Evolutionary conservation across 2,888 invertebrate genomes (phyloP).

Genomic region (Drosophila parthenogenetica): DNA sequence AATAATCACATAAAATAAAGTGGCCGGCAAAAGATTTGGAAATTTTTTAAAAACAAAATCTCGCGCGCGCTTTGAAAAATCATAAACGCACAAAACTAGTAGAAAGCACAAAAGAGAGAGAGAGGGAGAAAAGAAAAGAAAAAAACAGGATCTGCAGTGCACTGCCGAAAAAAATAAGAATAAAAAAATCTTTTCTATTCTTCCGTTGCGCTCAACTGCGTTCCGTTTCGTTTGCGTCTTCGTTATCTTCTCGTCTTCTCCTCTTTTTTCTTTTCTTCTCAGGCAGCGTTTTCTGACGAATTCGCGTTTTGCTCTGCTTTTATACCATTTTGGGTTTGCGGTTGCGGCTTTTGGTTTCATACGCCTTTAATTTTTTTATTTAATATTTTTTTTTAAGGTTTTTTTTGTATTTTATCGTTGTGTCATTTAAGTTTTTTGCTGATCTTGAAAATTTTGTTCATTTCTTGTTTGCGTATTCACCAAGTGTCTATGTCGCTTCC

Average conservation of each 20-base stretch:
- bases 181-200: slow-evolving; percentile 26
- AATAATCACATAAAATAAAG: slow-evolving; percentile 9
- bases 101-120: slow-evolving; percentile 5
- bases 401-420: slow-evolving; percentile 12
- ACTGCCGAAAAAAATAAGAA: slow-evolving; percentile 23
- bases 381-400: background rate
- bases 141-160: slow-evolving; percentile 10
- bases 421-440: slow-evolving; percentile 35
- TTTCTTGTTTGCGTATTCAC: slow-evolving; percentile 27
- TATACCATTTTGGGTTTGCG: slow-evolving; percentile 4
- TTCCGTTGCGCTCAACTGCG: slow-evolving; percentile 5
- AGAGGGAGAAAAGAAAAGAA: background rate
- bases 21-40: slow-evolving; percentile 14
- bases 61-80: slow-evolving; percentile 40
- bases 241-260: background rate
- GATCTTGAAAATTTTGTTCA: slow-evolving; percentile 37
- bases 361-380: slow-evolving; percentile 2
- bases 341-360: slow-evolving; percentile 35
- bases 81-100: slow-evolving; percentile 14
- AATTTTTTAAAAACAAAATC: slow-evolving; percentile 4
- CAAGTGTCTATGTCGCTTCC: background rate
- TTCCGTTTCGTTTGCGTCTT: slow-evolving; percentile 22
- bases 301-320: slow-evolving; percentile 45
- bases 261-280: slow-evolving; percentile 20
- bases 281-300: slow-evolving; percentile 50